A percentile compares a stretch with the other conserved stretches of the same genome.
Evolutionary conservation across 2,797 vertebrate species (phyloP).

Genomic region (Pseudochirops corinnae): DNA sequence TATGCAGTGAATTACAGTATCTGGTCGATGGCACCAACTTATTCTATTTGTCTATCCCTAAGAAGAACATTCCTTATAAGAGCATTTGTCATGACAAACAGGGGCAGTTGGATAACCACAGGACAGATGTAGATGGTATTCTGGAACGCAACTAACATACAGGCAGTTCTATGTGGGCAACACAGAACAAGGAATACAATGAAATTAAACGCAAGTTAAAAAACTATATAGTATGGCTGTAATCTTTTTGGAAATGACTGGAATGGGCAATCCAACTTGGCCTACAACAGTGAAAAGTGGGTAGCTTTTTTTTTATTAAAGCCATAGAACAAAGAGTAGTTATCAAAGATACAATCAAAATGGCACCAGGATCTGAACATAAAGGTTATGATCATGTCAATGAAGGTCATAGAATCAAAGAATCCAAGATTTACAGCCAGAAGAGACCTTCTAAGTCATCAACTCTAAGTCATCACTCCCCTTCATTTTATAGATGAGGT

Average conservation of each 20-base stretch:
- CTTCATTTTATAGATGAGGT: neutral
- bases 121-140: neutral
- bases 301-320: neutral
- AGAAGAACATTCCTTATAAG: neutral
- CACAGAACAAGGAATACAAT: neutral
- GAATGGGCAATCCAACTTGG: neutral
- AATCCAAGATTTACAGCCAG: neutral
- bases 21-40: neutral
- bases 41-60: neutral
- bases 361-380: neutral
- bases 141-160: neutral
- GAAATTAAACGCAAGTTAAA: neutral
- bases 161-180: neutral
- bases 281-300: neutral
- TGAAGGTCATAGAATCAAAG: neutral
- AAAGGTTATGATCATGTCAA: neutral
- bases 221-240: neutral
- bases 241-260: neutral
- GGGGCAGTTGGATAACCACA: neutral
- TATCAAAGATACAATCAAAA: neutral
- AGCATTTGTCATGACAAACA: neutral
- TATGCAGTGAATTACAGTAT: neutral
- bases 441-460: neutral
- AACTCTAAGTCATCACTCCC: neutral
- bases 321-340: neutral